A percentile compares a stretch with the other conserved stretches of the same genome.
phyloP scores from a whole-genome alignment of 2,797 vertebrate genomes.

The Cyclura pinguis region DNA sequence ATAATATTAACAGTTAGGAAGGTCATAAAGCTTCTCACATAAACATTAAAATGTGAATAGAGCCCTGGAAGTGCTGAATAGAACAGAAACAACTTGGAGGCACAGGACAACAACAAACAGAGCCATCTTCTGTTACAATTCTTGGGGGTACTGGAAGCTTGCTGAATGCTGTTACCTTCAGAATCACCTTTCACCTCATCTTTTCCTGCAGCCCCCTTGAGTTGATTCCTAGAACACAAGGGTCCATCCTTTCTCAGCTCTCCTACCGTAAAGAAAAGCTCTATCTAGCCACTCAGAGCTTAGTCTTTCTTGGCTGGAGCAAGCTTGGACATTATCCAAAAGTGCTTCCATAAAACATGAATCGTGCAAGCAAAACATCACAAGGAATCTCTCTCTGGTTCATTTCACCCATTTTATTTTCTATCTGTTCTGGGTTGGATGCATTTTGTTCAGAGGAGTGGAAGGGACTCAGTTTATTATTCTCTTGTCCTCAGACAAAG shows the following conservation, averaged over 20 bases:
- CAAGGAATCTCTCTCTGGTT: not conserved
- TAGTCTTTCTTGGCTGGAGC: not conserved
- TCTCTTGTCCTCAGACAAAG: conserved; percentile 85
- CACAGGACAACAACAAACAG: not conserved
- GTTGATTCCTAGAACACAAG: not conserved
- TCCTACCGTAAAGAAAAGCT: not conserved
- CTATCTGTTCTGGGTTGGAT: not conserved
- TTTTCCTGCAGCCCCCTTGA: not conserved
- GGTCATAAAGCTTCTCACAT: too few species aligned
- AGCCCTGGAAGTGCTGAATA: too few species aligned
- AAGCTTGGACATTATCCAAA: too few species aligned
- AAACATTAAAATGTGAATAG: too few species aligned
- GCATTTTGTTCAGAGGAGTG: not conserved
- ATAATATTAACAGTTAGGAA: too few species aligned
- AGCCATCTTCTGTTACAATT: not conserved
- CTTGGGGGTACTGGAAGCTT: not conserved
- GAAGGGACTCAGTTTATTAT: not conserved
- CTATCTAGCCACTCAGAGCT: not conserved
- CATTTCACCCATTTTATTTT: not conserved
- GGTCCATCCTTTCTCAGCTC: too few species aligned
- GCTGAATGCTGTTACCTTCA: too few species aligned
- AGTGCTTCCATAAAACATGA: not conserved
- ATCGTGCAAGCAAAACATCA: not conserved
- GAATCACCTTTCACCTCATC: not conserved
- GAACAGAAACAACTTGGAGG: too few species aligned